Base-by-base conservation (phyloP, 1,140 invertebrate species). In the Neomicropteryx cornuta region DNA sequence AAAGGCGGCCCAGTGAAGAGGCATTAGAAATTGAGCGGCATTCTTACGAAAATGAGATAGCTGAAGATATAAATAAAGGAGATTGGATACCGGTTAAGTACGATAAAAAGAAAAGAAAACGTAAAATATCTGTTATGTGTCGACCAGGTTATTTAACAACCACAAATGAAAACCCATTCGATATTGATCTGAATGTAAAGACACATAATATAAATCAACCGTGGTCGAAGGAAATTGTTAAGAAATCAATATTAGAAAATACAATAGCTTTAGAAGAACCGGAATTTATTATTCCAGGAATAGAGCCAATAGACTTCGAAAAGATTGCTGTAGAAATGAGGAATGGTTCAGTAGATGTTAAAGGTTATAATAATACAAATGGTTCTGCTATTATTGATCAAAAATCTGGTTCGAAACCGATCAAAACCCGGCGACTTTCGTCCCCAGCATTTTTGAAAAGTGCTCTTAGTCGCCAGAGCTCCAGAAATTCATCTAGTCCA, bases 1-100 rank as follows among this genome's bases (percentile, higher is more conserved):
- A 75, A 34, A 61, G 82, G 18, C 56, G 83, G 33, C 83, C 83
- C 0, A 87, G 83, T 49, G 83, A 87, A 51, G 83, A 87, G 46
- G 81, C 81, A 1, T 71, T 84, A 44, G 73, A 72, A 19, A 83
- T 85, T 42, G 68, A 62, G 11, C 72, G 75, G 33, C 69, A 67
- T 3, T 73, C 78, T 40, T 49, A 62, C 22, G 64, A 73, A 17
- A 53, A 62, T 36, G 65, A 70, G 36, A 3, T 45, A 46, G 42
- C 46, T 20, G 41, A 69, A 49, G 44, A 66, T 52, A 49, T 66
- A 52, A 50, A 65, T 50, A 44, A 71, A 55, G 52, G 70, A 43
- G 56, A 68, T 54, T 64, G 63, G 62, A 53, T 64, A 43, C 11
- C 29, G 39, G 30, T 30, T 51, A 14, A 47, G 45, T 36, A 62